Base-by-base conservation (phyloP, 64 coral and sea anemone species). In the Pocillopora damicornis region DNA sequence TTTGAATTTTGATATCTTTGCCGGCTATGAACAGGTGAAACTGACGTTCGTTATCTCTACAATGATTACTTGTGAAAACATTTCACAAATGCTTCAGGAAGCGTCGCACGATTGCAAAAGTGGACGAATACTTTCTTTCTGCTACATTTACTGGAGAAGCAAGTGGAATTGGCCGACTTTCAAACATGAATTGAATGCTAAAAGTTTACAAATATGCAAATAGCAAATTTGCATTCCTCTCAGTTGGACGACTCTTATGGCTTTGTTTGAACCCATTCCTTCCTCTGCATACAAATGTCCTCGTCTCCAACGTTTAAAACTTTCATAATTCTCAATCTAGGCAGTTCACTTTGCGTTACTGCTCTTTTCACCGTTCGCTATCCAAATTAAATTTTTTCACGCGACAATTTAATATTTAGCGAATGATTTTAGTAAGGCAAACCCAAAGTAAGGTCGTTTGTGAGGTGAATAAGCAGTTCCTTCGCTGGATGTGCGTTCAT, bases 1-100 rank as follows among this genome's bases (percentile, higher is more conserved):
- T 89, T 93, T 93, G 91, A 89, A 89, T 93, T 89, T 89, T 84
- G 91, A 89, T 89, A 93, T 89, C 61, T 81, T 59, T 66, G 60
- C 72, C 58, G 66, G 13, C 45, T 30, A 37, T 36, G 15, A 77
- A 69, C 91, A 93, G 91, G 91, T 93, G 91, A 79, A n/a, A 45
- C 11, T 2, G 7, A 4, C 75, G 16, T 35, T 60, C 23, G 59
- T 67, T 86, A 89, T 84, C 82, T 45, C 26, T 35, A 66, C 26
- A 6, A 30, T 51, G 78, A 89, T 89, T 89, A 84, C 68, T 59
- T 82, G 66, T 75, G 76, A 69, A 75, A 93, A 89, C 73, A 89
- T 93, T 89, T 89, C 79, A 59, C 73, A 89, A 72, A 85, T 91
- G 59, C 37, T 37, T 9, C 18, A n/a, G 37, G 23, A 4, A 58